A percentile compares a stretch with the other conserved stretches of the same genome.
These are phyloP conservation scores for Oreotragus oreotragus DNA, from an alignment of 2,113 vertebrate species.

Conservation along the genomic window DNA sequence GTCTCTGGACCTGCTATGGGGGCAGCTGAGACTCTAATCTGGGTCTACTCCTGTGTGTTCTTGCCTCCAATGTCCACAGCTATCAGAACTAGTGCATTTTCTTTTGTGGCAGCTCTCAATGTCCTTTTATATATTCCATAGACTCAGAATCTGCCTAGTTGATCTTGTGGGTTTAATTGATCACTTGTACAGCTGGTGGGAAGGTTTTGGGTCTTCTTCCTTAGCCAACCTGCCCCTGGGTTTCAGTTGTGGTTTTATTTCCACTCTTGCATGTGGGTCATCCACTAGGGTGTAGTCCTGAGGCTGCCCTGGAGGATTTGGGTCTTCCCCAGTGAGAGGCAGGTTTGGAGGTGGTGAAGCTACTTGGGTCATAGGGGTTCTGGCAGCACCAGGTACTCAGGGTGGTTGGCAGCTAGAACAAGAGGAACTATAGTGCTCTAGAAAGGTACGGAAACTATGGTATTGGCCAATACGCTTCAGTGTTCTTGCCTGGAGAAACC, in stretches of 20 bases:
- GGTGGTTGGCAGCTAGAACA: background rate
- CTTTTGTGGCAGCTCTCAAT: background rate
- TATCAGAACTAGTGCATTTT: background rate
- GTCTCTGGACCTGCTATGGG: background rate
- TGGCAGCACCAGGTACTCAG: background rate
- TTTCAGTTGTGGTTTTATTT: background rate
- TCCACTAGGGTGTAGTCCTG: background rate
- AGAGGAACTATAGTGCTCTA: background rate
- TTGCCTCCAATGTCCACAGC: background rate
- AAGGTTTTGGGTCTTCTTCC: background rate
- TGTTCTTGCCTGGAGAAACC: background rate
- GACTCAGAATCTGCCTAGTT: background rate
- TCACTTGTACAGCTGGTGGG: background rate
- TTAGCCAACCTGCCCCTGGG: background rate
- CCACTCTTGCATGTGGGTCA: accelerated
- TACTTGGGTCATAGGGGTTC: background rate
- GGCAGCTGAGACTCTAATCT: background rate
- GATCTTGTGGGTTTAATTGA: background rate
- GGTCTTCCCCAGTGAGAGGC: background rate
- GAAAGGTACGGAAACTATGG: background rate
- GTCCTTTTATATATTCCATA: background rate
- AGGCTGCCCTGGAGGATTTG: background rate
- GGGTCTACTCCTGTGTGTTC: background rate
- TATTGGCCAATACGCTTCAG: background rate
- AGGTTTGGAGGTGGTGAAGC: background rate